Conservation (phyloP, 2,797 vertebrate species). For the Apogon hyalosoma region DNA sequence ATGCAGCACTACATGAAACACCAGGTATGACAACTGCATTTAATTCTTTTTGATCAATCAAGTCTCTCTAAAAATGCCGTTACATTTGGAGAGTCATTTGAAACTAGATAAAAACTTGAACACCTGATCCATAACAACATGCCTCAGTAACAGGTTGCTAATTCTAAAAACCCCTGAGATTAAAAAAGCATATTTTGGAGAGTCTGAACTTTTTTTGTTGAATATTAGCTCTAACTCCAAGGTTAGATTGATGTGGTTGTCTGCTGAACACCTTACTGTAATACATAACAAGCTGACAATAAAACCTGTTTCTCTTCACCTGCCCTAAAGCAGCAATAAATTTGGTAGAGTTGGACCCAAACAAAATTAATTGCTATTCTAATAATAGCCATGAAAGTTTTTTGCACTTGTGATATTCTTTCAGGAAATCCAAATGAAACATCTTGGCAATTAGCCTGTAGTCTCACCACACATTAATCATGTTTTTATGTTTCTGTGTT, state of each 20-base stretch:
- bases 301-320: conserved; percentile 52
- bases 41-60: not conserved
- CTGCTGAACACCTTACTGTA: conserved; percentile 61
- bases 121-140: not conserved
- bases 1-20: conserved; percentile 99
- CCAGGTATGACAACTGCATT: conserved; percentile 86
- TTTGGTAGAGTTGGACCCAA: conserved; percentile 35
- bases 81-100: not conserved
- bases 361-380: conserved; percentile 40
- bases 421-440: conserved; percentile 36
- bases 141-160: not conserved
- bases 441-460: conserved; percentile 33
- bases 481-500: conserved; percentile 14
- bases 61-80: not conserved
- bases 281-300: conserved; percentile 74
- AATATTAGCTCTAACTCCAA: conserved; percentile 49
- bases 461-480: conserved; percentile 14
- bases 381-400: conserved; percentile 40
- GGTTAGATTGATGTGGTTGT: conserved; percentile 75
- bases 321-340: conserved; percentile 52
- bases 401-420: conserved; percentile 20
- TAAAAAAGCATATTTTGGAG: not conserved
- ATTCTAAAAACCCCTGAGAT: conserved; percentile 4
- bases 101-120: not conserved
- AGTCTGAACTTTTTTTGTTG: conserved; percentile 50